Base-by-base conservation (phyloP, 2,888 invertebrate genomes). In the Yponomeuta evonymella region DNA sequence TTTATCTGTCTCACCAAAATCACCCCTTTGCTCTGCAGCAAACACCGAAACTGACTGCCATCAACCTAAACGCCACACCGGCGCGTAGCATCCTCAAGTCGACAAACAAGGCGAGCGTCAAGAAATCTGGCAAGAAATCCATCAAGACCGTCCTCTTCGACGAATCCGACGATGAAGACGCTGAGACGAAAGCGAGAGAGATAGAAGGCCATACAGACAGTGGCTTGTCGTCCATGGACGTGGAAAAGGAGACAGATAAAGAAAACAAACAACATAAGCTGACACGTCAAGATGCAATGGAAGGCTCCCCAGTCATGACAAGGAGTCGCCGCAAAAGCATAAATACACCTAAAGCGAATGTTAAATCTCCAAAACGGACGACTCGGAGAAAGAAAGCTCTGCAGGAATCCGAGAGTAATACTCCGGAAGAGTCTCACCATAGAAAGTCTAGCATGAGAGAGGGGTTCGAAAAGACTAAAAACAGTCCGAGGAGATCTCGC, bases 71-170 rank as follows among this genome's bases (percentile, higher is more conserved):
- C 63, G 88, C 88, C 0, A 90, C 90, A 0, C 90, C 91, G 0
- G 87, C 83, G 0, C 83, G 87, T 1, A 90, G 91, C 73, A 90
- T 91, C 63, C 82, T 91, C 2, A 91, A 91, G 69, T 78, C 81
- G 0, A 62, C 77, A 1, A 81, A 77, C 43, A 67, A 48, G 11
- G 65, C 71, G 12, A 75, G 73, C 2, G n/a, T 5, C 23, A 71
- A 58, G n/a, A 66, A 43, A 33, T 75, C 82, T 0, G 74, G 73
- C n/a, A 83, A 83, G 29, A 88, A 88, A 70, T 84, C 86, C 1
- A 81, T 86, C 48, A 90, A 90, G 77, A 77, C 85, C 0, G 90
- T 90, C 0, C 78, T 90, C 0, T 90, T 91, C 72, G 76, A 85
- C 69, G 75, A 82, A 5, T 78, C 80, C 0, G 84, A 85, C 69